phyloP scores from a whole-genome alignment of 2,797 vertebrate genomes.

The Scolopax rusticola region DNA sequence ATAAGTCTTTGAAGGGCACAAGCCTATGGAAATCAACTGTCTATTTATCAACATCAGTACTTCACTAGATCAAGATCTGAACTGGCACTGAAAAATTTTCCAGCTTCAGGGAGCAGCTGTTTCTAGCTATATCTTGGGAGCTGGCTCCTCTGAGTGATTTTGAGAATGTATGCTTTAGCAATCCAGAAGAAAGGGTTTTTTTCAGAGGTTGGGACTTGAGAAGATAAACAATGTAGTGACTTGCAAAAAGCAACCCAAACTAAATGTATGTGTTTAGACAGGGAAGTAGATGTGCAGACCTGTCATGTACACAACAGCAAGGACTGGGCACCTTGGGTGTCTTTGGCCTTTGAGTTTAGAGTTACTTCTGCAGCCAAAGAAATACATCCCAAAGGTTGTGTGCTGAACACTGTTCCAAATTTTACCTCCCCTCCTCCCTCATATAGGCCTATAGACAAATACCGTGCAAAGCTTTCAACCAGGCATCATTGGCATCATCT shows the following conservation, averaged over 20 bases:
- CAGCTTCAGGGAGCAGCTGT: not conserved
- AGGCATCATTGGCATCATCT: too few relatives aligned
- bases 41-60: not conserved
- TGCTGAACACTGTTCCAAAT: not conserved
- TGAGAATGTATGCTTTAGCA: not conserved
- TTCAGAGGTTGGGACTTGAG: not conserved
- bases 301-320: constrained; percentile 30
- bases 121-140: not conserved
- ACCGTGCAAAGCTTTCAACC: not conserved
- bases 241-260: not conserved
- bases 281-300: not conserved
- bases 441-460: not conserved
- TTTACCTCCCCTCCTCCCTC: not conserved
- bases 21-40: not conserved
- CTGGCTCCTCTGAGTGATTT: not conserved
- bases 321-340: not conserved
- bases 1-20: not conserved
- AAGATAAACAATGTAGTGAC: not conserved
- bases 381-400: not conserved
- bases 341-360: constrained; percentile 48
- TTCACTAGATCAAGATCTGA: not conserved
- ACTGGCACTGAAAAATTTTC: not conserved
- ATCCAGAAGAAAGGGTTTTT: not conserved
- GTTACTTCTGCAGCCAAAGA: constrained; percentile 61
- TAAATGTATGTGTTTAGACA: not conserved